Evolutionary conservation across 2,888 invertebrate genomes (phyloP), one percentile per base, ranked within the genome.

Genomic region (Melolontha melolontha): DNA sequence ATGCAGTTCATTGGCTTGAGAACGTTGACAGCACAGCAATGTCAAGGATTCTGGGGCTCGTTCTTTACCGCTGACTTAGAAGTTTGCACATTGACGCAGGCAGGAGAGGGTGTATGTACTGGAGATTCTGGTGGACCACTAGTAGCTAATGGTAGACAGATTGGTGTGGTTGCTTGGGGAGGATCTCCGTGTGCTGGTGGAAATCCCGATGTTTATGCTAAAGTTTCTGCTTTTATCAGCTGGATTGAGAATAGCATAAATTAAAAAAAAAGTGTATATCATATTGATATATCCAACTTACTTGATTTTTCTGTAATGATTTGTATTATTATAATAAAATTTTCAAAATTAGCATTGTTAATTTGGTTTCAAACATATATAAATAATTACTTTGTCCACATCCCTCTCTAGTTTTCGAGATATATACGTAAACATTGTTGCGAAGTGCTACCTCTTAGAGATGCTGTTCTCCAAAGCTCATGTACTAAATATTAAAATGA

Each of bases 101-200:
- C 4, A 44, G 64, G 64, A 12, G 40, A 65, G 44, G 64, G 64
- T 6, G 44, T 54, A 0, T 64, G 64, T n/a, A 34, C 7, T 0
- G 54, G 50, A n/a, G 64, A 64, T 52, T 64, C 64, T 29, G 64
- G 64, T 17, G 64, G 64, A 14, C 64, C 64, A 11, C 12, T 64
- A 27, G 52, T 52, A 11, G 50, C 27, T 41, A 50, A 64, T 40
- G 64, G 51, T 5, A 64, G 50, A 50, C 64, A 51, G 17, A 64
- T 51, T 51, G 64, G 64, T 27, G 52, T 64, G 1, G 50, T 64
- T 22, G 51, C 64, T 7, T 64, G 16, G 41, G 86, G 86, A 1
- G 22, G 42, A 8, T 4, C 5, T 2, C 40, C 14, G n/a, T 65
- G 64, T 41, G 64, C 42, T n/a, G 12, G 34, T 39, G 51, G 41